Base-by-base conservation (phyloP, 2,888 invertebrate genomes). In the Amiota communis region DNA sequence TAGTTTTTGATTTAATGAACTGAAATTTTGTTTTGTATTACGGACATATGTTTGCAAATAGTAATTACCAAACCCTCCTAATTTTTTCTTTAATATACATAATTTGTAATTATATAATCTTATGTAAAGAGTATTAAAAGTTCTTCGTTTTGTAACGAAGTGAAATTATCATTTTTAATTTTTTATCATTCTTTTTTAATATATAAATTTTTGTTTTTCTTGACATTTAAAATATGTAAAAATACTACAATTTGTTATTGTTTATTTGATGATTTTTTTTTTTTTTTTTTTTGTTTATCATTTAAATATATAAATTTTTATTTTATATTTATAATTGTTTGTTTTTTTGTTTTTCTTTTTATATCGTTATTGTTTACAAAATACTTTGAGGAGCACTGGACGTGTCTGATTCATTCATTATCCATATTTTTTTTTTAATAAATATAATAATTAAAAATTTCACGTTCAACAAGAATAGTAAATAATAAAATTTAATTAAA, bases 361-460 rank as follows among this genome's bases (percentile, higher is more conserved):
- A 86, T 87, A 82, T 78, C 87, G 82, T 86, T 87, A 86, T 87
- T 87, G 84, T 86, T 82, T 88, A 85, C 81, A 85, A 85, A 84
- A 86, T 85, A 84, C 87, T 83, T 86, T 82, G 88, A 86, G 87
- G 87, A 86, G 87, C 86, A 87, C 88, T 89, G 89, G 89, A 87
- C 82, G 87, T 85, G 86, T 85, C 86, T 88, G 83, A 83, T 83
- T 85, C 36, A 36, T 36, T 36, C 36, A 36, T 36, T 36, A 36
- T 36, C 36, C 36, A 2, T 36, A 6, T 87, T 82, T 72, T 79
- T 77, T 76, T 70, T 73, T 78, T 76, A 72, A 71, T 23, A 49
- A 67, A 56, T 13, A 70, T 49, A 23, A 17, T 23, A 69, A 53
- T 69, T 72, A 69, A 70, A 64, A 17, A 47, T n/a, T 59, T 63